Evolutionary conservation across 2,888 invertebrate species (phyloP).

Genomic region (Drosophila mettleri): DNA sequence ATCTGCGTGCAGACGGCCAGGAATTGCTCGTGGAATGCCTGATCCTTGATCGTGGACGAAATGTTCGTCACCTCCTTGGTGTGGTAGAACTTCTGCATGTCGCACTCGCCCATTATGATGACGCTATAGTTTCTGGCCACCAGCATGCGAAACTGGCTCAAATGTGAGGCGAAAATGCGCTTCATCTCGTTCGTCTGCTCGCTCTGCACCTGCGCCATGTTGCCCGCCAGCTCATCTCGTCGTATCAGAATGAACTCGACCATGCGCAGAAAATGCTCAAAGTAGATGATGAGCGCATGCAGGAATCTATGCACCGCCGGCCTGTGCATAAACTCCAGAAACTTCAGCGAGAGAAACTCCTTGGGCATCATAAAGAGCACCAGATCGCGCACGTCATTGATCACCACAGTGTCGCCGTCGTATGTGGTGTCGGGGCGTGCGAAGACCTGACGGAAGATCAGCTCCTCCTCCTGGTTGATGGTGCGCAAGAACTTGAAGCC

Average conservation of each 20-base stretch:
- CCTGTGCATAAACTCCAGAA: conserved; percentile 6
- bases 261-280: conserved; percentile 81
- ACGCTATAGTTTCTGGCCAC: conserved; percentile 67
- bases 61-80: conserved; percentile 14
- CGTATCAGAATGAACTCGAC: conserved; percentile 82
- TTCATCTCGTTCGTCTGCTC: conserved; percentile 76
- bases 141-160: conserved; percentile 80
- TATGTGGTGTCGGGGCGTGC: neutral
- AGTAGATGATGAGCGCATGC: conserved; percentile 81
- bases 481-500: conserved; percentile 23
- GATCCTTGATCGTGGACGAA: conserved; percentile 24
- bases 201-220: conserved; percentile 75
- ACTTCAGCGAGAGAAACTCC: conserved; percentile 9
- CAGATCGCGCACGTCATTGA: conserved; percentile 21
- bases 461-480: conserved; percentile 22
- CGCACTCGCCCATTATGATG: conserved; percentile 8
- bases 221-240: conserved; percentile 76
- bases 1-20: conserved; percentile 70
- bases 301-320: conserved; percentile 53
- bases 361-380: conserved; percentile 26
- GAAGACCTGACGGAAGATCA: conserved; percentile 18
- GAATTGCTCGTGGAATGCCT: conserved; percentile 18
- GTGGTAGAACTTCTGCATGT: conserved; percentile 24
- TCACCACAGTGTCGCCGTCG: conserved; percentile 15
- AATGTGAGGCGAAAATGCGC: conserved; percentile 72